phyloP scores from a whole-genome alignment of 2,888 invertebrate genomes.

The Drosophila kambysellisi region DNA sequence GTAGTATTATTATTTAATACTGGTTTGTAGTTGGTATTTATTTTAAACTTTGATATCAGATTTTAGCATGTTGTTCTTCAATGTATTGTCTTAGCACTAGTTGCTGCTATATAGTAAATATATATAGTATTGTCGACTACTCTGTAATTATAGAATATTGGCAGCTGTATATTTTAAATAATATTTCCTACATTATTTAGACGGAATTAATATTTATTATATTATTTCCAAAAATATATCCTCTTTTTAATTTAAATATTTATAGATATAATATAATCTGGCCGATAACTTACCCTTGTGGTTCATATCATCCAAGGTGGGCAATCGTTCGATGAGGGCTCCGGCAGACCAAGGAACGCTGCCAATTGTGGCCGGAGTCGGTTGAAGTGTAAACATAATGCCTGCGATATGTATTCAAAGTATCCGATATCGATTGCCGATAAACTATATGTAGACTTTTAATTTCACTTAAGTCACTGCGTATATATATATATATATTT shows the following conservation, averaged over 20 bases:
- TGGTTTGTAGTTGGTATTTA: too few species aligned
- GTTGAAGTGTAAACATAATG: slow-evolving; percentile 89
- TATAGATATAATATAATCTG: too few species aligned
- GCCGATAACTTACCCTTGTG: slow-evolving; percentile 90
- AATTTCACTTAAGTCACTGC: neutral
- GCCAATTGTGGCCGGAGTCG: slow-evolving; percentile 92
- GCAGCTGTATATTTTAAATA: neutral
- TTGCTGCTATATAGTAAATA: neutral
- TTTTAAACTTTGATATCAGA: too few species aligned
- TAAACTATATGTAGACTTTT: neutral
- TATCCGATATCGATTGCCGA: neutral
- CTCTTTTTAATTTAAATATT: neutral
- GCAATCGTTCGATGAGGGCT: slow-evolving; percentile 90
- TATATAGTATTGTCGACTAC: neutral
- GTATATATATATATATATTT: neutral
- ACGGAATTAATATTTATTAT: neutral
- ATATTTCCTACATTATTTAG: neutral
- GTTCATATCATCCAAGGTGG: slow-evolving; percentile 91
- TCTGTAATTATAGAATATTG: neutral
- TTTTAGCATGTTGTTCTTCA: too few species aligned
- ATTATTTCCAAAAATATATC: neutral
- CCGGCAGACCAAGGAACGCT: slow-evolving; percentile 92
- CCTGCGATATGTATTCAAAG: slow-evolving; percentile 5
- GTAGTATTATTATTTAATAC: too few species aligned
- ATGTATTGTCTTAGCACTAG: too few species aligned